These are phyloP conservation scores for Mesoclemmys tuberculata DNA, from an alignment of 2,113 vertebrate genomes.

Conservation along the genomic window DNA sequence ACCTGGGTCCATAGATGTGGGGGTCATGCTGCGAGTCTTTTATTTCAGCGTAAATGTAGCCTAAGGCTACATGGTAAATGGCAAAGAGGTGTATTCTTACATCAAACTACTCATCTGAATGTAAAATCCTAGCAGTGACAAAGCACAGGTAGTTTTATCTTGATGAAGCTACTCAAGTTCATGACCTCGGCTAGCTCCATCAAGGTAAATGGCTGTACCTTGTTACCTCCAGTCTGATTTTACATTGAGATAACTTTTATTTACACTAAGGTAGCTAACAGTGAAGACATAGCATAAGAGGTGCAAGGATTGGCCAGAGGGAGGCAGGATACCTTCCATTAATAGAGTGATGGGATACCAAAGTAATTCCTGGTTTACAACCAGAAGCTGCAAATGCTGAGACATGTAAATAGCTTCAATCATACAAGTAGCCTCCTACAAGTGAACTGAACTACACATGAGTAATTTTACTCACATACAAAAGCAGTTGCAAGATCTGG, in stretches of 20 bases:
- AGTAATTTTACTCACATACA: background rate
- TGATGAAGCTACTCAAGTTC: background rate
- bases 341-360: background rate
- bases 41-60: background rate
- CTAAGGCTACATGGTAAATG: background rate
- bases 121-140: background rate
- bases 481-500: background rate
- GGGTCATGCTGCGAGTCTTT: background rate
- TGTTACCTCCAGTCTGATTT: background rate
- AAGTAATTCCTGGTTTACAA: background rate
- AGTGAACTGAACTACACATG: background rate
- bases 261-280: too few species aligned
- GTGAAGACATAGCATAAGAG: background rate
- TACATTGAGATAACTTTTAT: background rate
- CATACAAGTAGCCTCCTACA: background rate
- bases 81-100: background rate
- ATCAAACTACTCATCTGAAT: background rate
- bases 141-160: background rate
- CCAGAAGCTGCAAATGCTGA: background rate
- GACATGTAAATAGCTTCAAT: background rate
- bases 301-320: background rate
- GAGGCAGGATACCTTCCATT: background rate
- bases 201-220: background rate
- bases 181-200: background rate
- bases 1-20: too few species aligned